Evolutionary conservation across 2,888 invertebrate genomes (phyloP), one percentile per base, ranked within the genome.

Genomic region (Cosmorhoe ocellata): DNA sequence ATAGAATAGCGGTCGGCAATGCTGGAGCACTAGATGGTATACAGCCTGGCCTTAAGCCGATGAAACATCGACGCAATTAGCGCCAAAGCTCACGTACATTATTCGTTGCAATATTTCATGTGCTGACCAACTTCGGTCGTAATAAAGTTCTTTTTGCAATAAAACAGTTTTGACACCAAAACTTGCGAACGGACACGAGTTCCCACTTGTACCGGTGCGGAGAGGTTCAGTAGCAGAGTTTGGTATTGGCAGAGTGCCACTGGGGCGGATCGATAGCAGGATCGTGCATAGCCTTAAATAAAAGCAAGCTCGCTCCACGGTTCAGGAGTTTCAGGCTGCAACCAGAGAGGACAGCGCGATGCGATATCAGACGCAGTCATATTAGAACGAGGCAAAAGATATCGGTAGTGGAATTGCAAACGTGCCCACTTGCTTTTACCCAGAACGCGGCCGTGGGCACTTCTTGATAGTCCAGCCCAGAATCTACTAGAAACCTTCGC

Each of bases 181-280:
- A 79, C 69, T 78, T 79, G 69, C 58, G 69, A 69, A 64, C 67
- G 61, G 63, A 65, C 63, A 34, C 69, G 70, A 74, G 72, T 74
- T 69, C 63, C 61, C 71, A 63, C 67, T 79, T 78, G 72, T 72
- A 73, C 74, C 74, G 71, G 67, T 70, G 70, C 63, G 61, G 57
- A 65, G 68, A 68, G 65, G 67, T 47, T 71, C 74, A 69, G 36
- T 36, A 36, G 71, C 60, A 60, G 69, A 76, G 75, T 77, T 82
- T 79, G 74, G 75, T 77, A 79, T 80, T 89, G 89, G 89, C 89
- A 78, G 69, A 56, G 76, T 76, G 87, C 88, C 88, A 87, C 79
- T 71, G 71, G 74, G 69, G 63, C 63, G 65, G 86, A 83, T 87
- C 88, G 84, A 88, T 88, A 82, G 69, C 70, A 68, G 46, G 46